phyloP scores from a whole-genome alignment of 2,888 invertebrate genomes.

The Timandra comae region DNA sequence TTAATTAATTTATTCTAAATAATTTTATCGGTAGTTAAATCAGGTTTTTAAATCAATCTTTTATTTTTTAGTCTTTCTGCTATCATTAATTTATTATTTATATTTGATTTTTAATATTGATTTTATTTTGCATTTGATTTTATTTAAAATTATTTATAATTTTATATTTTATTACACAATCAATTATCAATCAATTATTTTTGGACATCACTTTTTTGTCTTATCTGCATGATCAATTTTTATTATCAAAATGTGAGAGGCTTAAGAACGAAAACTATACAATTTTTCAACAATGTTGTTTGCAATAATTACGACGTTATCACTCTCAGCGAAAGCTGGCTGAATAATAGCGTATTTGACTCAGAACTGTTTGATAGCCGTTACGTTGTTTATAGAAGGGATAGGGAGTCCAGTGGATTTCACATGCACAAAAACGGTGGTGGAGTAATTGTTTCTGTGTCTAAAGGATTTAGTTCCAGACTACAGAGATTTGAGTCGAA shows the following conservation, averaged over 20 bases:
- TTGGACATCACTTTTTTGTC: too few species aligned
- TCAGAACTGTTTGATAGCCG: slow-evolving; percentile 16
- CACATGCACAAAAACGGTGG: slow-evolving; percentile 3
- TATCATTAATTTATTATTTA: too few species aligned
- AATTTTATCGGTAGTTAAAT: too few species aligned
- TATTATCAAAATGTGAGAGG: slow-evolving; percentile 19
- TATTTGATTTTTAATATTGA: too few species aligned
- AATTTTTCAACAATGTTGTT: slow-evolving; percentile 11
- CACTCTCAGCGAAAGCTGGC: slow-evolving; percentile 15
- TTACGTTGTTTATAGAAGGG: slow-evolving; percentile 18
- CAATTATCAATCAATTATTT: too few species aligned
- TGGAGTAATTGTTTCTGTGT: slow-evolving; percentile 6
- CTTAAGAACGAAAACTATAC: slow-evolving; percentile 14
- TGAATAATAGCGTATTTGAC: slow-evolving; percentile 8
- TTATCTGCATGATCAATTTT: slow-evolving; percentile 2
- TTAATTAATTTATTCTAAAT: too few species aligned
- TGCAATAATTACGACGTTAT: slow-evolving; percentile 16
- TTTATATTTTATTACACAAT: too few species aligned
- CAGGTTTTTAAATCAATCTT: too few species aligned
- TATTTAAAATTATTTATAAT: too few species aligned
- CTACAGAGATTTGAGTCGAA: slow-evolving; percentile 3
- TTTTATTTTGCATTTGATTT: too few species aligned
- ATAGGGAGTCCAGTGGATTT: slow-evolving; percentile 7
- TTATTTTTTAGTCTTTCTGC: too few species aligned
- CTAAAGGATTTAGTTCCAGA: slow-evolving; percentile 2